phyloP scores from a whole-genome alignment of 2,888 invertebrate genomes.

The Himalopsyche japonica region DNA sequence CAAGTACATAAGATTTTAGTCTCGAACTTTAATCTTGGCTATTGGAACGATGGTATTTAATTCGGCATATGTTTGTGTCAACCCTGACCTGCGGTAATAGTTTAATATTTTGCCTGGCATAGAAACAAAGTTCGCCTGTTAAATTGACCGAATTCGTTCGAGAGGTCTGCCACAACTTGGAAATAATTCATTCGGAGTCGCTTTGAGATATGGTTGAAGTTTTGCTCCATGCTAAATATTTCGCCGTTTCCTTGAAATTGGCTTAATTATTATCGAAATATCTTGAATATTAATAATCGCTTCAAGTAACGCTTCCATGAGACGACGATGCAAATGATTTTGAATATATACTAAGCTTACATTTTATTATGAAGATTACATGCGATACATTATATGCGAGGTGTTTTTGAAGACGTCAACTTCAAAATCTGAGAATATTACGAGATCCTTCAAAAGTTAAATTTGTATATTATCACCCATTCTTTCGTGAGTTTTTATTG shows the following conservation, averaged over 20 bases:
- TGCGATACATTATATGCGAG: no score
- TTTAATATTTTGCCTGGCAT: neutral
- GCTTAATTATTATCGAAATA: neutral
- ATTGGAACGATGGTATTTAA: no score
- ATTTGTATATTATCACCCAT: no score
- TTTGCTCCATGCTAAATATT: neutral
- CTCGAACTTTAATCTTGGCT: no score
- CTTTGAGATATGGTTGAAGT: neutral
- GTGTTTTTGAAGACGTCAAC: no score
- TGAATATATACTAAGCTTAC: no score
- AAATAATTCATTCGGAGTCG: neutral
- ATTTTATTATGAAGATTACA: no score
- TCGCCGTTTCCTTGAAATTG: neutral
- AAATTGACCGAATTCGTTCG: neutral
- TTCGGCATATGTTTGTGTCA: neutral
- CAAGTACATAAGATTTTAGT: no score
- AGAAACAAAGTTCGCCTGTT: neutral
- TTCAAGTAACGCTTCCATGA: neutral
- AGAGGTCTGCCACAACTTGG: neutral
- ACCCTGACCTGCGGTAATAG: neutral
- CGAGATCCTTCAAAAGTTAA: no score
- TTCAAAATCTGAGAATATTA: no score
- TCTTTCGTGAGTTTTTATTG: no score
- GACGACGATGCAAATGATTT: no score
- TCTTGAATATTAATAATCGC: neutral